These are phyloP conservation scores for Philaethria dido DNA, from an alignment of 2,888 invertebrate genomes.

Conservation along the genomic window DNA sequence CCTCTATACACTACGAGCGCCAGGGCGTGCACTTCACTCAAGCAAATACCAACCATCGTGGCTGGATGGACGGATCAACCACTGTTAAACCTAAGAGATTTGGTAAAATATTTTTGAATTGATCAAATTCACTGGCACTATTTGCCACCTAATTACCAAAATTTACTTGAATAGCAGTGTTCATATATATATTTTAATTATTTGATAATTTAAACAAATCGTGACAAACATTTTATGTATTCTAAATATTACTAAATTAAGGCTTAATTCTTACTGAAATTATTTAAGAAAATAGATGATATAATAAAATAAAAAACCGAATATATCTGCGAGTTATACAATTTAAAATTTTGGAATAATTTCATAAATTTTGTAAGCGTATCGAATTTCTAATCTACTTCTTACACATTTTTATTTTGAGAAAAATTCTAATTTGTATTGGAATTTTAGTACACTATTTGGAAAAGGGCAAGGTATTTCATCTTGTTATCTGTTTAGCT, in stretches of 20 bases:
- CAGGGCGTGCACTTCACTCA: background rate
- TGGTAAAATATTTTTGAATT: background rate
- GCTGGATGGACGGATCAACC: background rate
- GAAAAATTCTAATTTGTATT: background rate
- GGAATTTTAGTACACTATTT: background rate
- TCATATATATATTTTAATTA: too few species aligned
- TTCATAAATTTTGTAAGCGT: background rate
- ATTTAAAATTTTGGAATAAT: background rate
- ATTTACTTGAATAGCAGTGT: background rate
- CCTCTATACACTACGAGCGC: background rate
- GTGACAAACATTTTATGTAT: background rate
- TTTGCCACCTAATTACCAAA: background rate
- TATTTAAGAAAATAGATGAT: too few species aligned
- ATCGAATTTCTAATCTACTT: background rate
- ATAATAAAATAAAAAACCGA: background rate
- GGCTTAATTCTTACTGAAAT: too few species aligned
- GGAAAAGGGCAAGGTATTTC: conserved; percentile 6
- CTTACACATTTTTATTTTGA: background rate
- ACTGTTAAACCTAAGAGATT: background rate
- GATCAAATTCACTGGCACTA: background rate
- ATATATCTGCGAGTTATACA: background rate
- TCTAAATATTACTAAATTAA: background rate
- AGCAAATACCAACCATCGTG: background rate
- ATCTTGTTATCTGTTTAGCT: conserved; percentile 49
- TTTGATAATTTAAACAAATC: background rate